Conservation (phyloP, 2,888 invertebrate species). For the Protonemura montana region DNA sequence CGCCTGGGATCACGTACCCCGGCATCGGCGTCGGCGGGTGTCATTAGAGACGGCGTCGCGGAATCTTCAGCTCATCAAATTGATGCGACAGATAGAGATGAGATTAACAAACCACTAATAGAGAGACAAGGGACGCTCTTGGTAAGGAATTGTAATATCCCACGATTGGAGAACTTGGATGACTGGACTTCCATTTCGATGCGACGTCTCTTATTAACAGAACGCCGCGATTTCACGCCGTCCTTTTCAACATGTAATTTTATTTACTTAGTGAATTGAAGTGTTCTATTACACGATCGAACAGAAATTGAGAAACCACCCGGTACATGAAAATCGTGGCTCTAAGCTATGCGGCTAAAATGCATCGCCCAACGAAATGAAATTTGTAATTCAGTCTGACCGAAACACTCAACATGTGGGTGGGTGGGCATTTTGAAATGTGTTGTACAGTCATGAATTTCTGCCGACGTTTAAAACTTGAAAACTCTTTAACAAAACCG, state of each 20-base stretch:
- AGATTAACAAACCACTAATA: conserved; percentile 20
- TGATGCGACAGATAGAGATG: conserved; percentile 34
- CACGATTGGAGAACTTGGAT: background rate
- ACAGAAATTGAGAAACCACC: background rate
- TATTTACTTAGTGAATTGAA: background rate
- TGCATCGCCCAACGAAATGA: background rate
- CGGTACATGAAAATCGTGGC: background rate
- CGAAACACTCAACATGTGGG: conserved; percentile 4
- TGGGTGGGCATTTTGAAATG: conserved; percentile 41
- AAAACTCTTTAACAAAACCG: conserved; percentile 25
- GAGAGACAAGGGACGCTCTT: background rate
- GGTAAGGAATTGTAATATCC: background rate
- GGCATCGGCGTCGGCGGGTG: conserved; percentile 36
- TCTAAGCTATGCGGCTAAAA: background rate
- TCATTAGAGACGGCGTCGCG: conserved; percentile 46
- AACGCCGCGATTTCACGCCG: background rate
- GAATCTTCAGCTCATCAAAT: conserved; percentile 45
- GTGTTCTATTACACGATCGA: background rate
- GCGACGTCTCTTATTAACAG: background rate
- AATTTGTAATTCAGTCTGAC: background rate
- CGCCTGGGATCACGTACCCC: background rate
- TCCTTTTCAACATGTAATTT: background rate
- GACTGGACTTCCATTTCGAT: background rate
- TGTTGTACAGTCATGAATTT: conserved; percentile 2
- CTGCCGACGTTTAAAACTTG: conserved; percentile 34